Evolutionary conservation across 2,113 vertebrate genomes (phyloP).

Genomic region (Chamaea fasciata): DNA sequence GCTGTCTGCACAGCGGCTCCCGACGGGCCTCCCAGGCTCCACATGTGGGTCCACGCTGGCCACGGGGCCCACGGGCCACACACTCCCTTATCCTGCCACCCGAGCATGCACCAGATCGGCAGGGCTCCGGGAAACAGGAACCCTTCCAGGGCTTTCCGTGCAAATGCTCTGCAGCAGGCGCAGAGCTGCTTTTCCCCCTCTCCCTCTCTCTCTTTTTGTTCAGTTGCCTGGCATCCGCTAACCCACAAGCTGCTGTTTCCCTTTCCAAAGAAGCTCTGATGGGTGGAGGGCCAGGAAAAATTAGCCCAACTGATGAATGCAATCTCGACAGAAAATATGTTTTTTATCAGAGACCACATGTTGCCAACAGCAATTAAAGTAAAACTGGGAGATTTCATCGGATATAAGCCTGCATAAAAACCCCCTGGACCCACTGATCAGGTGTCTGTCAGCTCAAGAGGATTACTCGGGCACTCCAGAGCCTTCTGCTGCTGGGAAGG

Average conservation of each 20-base stretch:
- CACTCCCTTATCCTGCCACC: constrained; percentile 28
- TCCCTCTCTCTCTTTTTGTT: constrained; percentile 58
- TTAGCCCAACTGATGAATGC: constrained; percentile 77
- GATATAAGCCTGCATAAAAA: constrained; percentile 56
- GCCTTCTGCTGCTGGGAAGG: background rate
- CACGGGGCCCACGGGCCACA: constrained; percentile 45
- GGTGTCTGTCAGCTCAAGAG: background rate
- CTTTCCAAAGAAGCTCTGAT: constrained; percentile 75
- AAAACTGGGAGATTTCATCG: constrained; percentile 72
- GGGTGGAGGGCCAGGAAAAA: constrained; percentile 80
- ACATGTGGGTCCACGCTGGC: constrained; percentile 48
- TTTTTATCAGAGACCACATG: constrained; percentile 83
- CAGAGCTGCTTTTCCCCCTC: background rate
- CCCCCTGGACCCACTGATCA: background rate
- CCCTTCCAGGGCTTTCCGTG: constrained; percentile 44
- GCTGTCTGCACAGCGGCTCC: constrained; percentile 52
- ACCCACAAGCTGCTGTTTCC: constrained; percentile 81
- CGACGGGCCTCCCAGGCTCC: background rate
- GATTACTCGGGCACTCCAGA: background rate
- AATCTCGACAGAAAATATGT: constrained; percentile 80
- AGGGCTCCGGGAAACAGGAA: constrained; percentile 15
- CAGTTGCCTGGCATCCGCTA: constrained; percentile 75
- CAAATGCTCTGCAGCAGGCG: background rate
- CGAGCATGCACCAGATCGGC: constrained; percentile 27
- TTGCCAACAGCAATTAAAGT: constrained; percentile 76